A percentile compares a stretch with the other conserved stretches of the same genome.
Conservation (phyloP, 2,888 invertebrate species). For the Lithosia quadra region DNA sequence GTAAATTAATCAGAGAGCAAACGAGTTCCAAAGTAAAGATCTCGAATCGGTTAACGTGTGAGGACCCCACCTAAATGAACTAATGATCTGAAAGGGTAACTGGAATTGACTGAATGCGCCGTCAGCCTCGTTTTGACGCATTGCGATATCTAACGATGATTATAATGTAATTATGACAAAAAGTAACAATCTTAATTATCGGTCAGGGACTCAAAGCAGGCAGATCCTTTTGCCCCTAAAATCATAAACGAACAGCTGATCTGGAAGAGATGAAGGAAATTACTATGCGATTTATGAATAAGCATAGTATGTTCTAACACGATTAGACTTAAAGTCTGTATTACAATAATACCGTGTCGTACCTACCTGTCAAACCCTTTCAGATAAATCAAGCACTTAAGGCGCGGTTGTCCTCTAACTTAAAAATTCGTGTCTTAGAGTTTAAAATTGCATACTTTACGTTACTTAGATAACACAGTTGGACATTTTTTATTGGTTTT, state of each 20-base stretch:
- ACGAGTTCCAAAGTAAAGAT: not conserved
- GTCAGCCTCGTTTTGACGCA: too few species aligned
- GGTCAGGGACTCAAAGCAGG: not conserved
- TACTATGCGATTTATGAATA: not conserved
- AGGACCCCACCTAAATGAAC: not conserved
- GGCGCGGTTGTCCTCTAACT: not conserved
- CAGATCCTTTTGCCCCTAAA: not conserved
- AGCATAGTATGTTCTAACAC: conserved; percentile 22
- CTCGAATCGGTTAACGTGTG: too few species aligned
- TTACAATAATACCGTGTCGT: conserved; percentile 69
- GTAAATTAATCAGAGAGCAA: not conserved
- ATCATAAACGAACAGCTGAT: not conserved
- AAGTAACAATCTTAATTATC: not conserved
- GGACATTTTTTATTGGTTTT: not conserved
- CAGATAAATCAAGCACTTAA: conserved; percentile 77
- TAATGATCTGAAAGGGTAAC: not conserved
- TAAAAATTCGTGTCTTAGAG: not conserved
- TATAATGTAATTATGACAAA: not conserved
- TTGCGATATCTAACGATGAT: too few species aligned
- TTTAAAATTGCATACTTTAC: too few species aligned
- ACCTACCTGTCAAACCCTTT: conserved; percentile 76
- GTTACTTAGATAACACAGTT: not conserved
- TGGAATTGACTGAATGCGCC: not conserved
- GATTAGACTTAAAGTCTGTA: conserved; percentile 53
- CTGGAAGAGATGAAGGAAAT: not conserved